Percentiles rank a stretch among this genome's conserved stretches.
These are phyloP conservation scores for Amphipyra berbera DNA, from an alignment of 2,888 invertebrate genomes.

Conservation along the genomic window DNA sequence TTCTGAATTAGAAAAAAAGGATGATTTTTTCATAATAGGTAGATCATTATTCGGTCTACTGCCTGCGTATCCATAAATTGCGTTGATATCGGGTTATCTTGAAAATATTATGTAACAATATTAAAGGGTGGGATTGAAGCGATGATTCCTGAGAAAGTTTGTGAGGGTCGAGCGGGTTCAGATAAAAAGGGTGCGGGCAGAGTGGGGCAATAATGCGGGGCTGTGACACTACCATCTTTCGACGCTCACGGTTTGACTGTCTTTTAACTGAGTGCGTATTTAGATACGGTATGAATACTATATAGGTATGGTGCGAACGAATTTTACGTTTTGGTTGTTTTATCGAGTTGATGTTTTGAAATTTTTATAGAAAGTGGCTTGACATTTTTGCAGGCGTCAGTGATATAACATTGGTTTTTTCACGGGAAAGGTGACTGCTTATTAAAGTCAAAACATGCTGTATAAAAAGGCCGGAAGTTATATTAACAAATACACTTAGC, in stretches of 20 bases:
- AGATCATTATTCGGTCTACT: slow-evolving; percentile 60
- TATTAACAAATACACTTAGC: too few relatives aligned
- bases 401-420: neutral
- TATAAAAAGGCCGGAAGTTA: too few relatives aligned
- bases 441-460: too few relatives aligned
- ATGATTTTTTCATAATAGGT: slow-evolving; percentile 48
- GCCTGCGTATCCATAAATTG: slow-evolving; percentile 65
- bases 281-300: slow-evolving; percentile 42
- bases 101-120: slow-evolving; percentile 77
- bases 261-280: slow-evolving; percentile 53
- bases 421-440: neutral
- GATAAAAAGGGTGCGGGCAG: slow-evolving; percentile 82
- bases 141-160: slow-evolving; percentile 81
- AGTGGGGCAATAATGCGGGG: slow-evolving; percentile 75
- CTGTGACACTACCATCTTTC: slow-evolving; percentile 65
- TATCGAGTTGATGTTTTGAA: neutral
- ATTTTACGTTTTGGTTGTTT: slow-evolving; percentile 15
- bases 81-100: slow-evolving; percentile 64
- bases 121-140: slow-evolving; percentile 74
- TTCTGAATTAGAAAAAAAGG: slow-evolving; percentile 11
- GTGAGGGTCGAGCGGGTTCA: slow-evolving; percentile 76
- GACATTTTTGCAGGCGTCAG: neutral
- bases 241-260: slow-evolving; percentile 50
- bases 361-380: slow-evolving; percentile 1
- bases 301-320: slow-evolving; percentile 25